phyloP scores from a whole-genome alignment of 2,888 invertebrate genomes.

The Folsomia manolachei region DNA sequence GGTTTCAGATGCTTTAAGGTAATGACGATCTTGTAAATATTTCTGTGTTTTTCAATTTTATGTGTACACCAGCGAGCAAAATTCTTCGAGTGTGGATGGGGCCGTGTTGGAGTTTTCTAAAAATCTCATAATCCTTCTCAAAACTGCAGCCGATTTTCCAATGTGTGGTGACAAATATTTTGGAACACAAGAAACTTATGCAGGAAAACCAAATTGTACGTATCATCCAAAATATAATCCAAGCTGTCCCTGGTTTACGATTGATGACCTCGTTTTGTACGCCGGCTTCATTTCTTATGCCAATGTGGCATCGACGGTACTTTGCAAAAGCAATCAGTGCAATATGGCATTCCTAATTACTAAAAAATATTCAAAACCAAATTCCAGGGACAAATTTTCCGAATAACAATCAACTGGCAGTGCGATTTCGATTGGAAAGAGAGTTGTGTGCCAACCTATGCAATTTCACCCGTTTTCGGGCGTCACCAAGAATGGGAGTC shows the following conservation, averaged over 20 bases:
- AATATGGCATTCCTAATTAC: too few relatives aligned
- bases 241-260: conserved; percentile 44
- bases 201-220: conserved; percentile 37
- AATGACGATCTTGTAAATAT: too few relatives aligned
- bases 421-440: conserved; percentile 42
- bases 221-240: conserved; percentile 40
- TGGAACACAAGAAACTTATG: conserved; percentile 34
- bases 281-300: conserved; percentile 44
- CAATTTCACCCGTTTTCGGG: conserved; percentile 40
- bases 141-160: conserved; percentile 41
- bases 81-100: conserved; percentile 35
- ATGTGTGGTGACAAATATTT: conserved; percentile 40
- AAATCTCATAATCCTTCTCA: conserved; percentile 38
- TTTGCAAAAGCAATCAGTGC: neutral
- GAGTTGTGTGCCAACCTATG: conserved; percentile 38
- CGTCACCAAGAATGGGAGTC: conserved; percentile 39
- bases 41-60: too few relatives aligned
- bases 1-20: too few relatives aligned
- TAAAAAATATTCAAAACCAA: neutral
- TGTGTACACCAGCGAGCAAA: neutral
- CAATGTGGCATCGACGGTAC: conserved; percentile 41
- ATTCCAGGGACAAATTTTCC: conserved; percentile 39
- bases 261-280: conserved; percentile 40
- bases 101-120: conserved; percentile 40
- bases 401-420: conserved; percentile 42